Percentiles rank a stretch among this genome's conserved stretches.
These are phyloP conservation scores for Panthera tigris DNA, from an alignment of 2,113 vertebrate species.

Conservation along the genomic window DNA sequence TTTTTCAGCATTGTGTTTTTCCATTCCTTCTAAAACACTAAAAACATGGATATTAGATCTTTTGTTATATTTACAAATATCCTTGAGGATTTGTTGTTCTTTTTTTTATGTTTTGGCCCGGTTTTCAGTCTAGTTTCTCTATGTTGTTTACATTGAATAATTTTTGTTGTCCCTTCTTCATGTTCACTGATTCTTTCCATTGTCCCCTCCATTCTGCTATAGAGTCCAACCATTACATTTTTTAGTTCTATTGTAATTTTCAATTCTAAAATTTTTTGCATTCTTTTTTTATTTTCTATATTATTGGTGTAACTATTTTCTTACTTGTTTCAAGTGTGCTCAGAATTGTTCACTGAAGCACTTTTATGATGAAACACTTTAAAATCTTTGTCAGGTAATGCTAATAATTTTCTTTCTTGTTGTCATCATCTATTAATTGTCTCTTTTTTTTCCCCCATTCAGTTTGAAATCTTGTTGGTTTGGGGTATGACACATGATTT, in stretches of 20 bases:
- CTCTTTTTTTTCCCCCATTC: background rate
- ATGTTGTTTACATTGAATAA: background rate
- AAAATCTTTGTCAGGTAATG: background rate
- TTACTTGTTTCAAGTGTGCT: background rate
- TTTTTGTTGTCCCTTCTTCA: background rate
- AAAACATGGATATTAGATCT: background rate
- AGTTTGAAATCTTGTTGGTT: background rate
- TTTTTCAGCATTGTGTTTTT: background rate
- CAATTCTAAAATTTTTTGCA: background rate
- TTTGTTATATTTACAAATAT: background rate
- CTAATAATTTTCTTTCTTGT: background rate
- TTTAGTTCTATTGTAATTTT: background rate
- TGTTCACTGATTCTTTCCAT: background rate
- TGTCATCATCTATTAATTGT: background rate
- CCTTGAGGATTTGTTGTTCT: background rate
- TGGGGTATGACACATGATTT: background rate
- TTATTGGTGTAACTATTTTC: background rate
- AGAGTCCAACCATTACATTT: background rate
- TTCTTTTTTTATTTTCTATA: background rate
- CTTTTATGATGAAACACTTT: background rate
- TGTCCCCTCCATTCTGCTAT: background rate
- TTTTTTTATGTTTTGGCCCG: background rate
- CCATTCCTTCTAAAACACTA: background rate
- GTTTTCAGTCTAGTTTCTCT: background rate
- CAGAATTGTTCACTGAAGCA: background rate